Evolutionary conservation across 2,888 invertebrate species (phyloP).

Genomic region (Zeuzera pyrina): DNA sequence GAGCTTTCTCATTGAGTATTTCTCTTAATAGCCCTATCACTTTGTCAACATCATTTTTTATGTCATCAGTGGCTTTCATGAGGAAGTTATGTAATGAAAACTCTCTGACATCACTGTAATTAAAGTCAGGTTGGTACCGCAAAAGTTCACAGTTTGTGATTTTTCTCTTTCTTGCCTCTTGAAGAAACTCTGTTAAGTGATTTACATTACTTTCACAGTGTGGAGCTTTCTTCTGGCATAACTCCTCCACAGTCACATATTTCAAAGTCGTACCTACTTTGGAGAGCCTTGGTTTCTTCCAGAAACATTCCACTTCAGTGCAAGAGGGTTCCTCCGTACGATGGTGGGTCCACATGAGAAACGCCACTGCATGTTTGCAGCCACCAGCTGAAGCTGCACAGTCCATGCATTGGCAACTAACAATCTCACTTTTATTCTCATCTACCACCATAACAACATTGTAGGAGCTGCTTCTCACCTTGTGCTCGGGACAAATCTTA

Average conservation of each 20-base stretch:
- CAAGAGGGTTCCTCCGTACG: conserved; percentile 14
- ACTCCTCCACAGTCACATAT: background rate
- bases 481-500: conserved; percentile 7
- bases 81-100: background rate
- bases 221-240: background rate
- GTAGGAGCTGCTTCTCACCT: conserved; percentile 6
- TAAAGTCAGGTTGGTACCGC: conserved; percentile 1
- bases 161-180: background rate
- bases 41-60: background rate
- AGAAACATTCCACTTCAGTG: conserved; percentile 13
- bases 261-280: conserved; percentile 10
- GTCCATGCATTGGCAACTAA: conserved; percentile 5
- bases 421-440: conserved; percentile 3
- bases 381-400: conserved; percentile 8
- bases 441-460: conserved; percentile 6
- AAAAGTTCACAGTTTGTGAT: conserved; percentile 2
- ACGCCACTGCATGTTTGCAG: conserved; percentile 4
- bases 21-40: background rate
- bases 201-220: background rate
- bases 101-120: background rate
- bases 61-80: background rate
- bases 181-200: background rate
- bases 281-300: conserved; percentile 9
- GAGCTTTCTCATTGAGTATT: background rate
- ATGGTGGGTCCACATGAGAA: conserved; percentile 17